Percentiles rank a stretch among this genome's conserved stretches.
phyloP scores from a whole-genome alignment of 2,888 invertebrate species.

The Gastracanthus pulcherrimus region DNA sequence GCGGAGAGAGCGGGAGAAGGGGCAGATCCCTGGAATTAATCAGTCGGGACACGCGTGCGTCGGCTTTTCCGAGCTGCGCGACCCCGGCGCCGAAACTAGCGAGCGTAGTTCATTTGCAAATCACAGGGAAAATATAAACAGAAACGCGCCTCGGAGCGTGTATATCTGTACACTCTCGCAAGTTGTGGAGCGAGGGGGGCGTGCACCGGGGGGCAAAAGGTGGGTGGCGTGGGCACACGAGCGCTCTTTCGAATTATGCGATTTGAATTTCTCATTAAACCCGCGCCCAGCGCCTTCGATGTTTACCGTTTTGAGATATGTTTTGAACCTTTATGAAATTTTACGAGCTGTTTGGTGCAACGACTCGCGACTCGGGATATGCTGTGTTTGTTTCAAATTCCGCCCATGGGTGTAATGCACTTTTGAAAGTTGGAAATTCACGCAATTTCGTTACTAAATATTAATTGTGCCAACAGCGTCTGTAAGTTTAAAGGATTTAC shows the following conservation, averaged over 20 bases:
- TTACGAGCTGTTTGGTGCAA: no score
- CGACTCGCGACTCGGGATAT: no score
- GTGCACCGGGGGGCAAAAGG: no score
- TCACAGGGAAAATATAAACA: slow-evolving; percentile 36
- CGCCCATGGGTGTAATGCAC: no score
- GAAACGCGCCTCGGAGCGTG: background rate
- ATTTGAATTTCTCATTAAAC: slow-evolving; percentile 30
- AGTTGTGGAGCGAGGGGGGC: background rate
- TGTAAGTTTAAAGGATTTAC: no score
- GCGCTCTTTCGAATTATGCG: slow-evolving; percentile 23
- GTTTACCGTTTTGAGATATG: background rate
- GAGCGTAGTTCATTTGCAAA: slow-evolving; percentile 5
- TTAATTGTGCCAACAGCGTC: no score
- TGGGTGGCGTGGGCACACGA: no score
- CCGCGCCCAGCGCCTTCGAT: background rate
- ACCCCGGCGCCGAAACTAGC: background rate
- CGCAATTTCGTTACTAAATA: no score
- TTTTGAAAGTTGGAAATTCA: no score
- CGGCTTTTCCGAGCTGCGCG: background rate
- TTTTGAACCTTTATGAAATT: background rate
- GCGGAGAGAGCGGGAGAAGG: background rate
- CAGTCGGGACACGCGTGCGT: slow-evolving; percentile 23
- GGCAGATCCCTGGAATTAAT: slow-evolving; percentile 51
- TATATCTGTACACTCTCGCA: no score
- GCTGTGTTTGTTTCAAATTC: no score